Evolutionary conservation across 1,140 invertebrate species (phyloP).

Genomic region (Oncopeltus fasciatus): DNA sequence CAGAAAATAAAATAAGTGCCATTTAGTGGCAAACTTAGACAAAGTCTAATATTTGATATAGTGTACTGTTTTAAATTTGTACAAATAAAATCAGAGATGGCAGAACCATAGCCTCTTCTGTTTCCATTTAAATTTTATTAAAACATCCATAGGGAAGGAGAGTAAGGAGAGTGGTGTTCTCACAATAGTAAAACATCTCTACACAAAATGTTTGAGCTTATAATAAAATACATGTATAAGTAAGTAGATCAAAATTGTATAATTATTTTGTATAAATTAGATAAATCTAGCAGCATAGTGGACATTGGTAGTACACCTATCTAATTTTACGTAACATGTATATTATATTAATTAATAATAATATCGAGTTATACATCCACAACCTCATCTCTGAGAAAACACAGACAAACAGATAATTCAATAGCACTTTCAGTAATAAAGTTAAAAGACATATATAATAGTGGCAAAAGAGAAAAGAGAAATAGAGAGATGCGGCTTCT

Average conservation of each 20-base stretch:
- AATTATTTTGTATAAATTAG: neutral
- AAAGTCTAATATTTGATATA: too few relatives aligned
- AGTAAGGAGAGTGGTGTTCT: neutral
- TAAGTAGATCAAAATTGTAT: constrained; percentile 1
- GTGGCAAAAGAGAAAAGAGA: too few relatives aligned
- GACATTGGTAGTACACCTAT: constrained; percentile 6
- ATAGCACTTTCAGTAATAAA: neutral
- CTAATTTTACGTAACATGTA: neutral
- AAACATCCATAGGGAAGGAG: neutral
- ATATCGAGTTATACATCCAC: neutral
- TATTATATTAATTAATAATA: neutral
- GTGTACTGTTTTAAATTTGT: too few relatives aligned
- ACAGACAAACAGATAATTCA: neutral
- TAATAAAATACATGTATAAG: neutral
- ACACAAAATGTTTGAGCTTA: constrained; percentile 1
- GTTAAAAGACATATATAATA: neutral
- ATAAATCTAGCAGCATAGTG: neutral
- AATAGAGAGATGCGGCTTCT: too few relatives aligned
- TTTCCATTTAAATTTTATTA: neutral
- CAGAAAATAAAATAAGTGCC: too few relatives aligned
- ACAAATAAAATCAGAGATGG: too few relatives aligned
- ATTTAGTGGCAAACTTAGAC: too few relatives aligned
- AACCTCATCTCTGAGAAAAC: neutral
- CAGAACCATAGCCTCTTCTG: too few relatives aligned
- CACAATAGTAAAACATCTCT: neutral